Conservation (phyloP, 1,140 invertebrate species). For the Drosophila murphyi region DNA sequence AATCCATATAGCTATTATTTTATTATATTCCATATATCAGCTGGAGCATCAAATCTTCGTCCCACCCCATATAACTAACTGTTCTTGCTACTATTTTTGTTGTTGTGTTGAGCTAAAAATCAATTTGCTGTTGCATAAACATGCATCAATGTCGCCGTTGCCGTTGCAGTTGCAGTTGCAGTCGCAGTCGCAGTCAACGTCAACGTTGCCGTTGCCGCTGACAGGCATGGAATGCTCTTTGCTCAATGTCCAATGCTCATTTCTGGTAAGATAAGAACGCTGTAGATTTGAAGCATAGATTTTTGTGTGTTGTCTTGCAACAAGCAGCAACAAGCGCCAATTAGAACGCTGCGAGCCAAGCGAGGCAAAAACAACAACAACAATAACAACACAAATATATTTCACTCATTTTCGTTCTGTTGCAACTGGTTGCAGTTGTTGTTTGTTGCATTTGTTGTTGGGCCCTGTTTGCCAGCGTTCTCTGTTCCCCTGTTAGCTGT, state of each 20-base stretch:
- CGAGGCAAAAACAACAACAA: conserved; percentile 1
- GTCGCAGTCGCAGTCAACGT: background rate
- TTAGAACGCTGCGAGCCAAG: conserved; percentile 57
- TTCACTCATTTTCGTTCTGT: conserved; percentile 75
- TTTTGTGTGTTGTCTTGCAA: conserved; percentile 59
- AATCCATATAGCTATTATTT: no score
- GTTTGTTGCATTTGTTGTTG: background rate
- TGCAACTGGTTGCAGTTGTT: conserved; percentile 45
- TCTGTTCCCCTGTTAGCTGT: conserved; percentile 20
- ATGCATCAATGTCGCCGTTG: conserved; percentile 68
- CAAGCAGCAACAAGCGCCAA: conserved; percentile 76
- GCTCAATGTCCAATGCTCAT: conserved; percentile 64
- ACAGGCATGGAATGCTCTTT: conserved; percentile 66
- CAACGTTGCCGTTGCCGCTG: conserved; percentile 30
- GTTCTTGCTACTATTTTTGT: background rate
- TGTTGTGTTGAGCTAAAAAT: conserved; percentile 54
- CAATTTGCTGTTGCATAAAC: conserved; percentile 79
- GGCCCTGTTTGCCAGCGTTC: conserved; percentile 37
- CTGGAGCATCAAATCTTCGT: background rate
- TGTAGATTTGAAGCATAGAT: conserved; percentile 55
- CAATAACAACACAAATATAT: conserved; percentile 61
- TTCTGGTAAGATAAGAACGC: conserved; percentile 74
- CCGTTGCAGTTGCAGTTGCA: background rate
- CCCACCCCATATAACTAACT: background rate
- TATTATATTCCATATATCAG: no score